These are phyloP conservation scores for Chelonoidis abingdonii DNA, from an alignment of 2,113 vertebrate genomes.

Conservation along the genomic window DNA sequence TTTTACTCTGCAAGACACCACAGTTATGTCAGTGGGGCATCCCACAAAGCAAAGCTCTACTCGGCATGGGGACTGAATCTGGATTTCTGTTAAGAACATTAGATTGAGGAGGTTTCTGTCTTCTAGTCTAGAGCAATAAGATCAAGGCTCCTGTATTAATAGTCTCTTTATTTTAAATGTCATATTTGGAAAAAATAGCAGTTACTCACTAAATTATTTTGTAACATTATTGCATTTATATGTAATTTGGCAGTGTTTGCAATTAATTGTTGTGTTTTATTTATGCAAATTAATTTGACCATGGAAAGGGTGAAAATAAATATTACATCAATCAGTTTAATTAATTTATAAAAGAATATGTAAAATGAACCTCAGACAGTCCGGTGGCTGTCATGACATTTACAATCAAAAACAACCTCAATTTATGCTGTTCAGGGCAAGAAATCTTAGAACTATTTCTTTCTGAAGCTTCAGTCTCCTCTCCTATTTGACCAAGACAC, in stretches of 20 bases:
- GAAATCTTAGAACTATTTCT: neutral
- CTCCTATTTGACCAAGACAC: neutral
- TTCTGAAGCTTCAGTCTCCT: neutral
- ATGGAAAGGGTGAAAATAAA: neutral
- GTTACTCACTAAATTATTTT: neutral
- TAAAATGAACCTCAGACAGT: neutral
- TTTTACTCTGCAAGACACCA: neutral
- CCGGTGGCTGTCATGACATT: neutral
- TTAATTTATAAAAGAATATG: neutral
- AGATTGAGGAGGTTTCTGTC: neutral
- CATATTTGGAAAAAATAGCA: neutral
- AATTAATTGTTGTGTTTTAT: neutral
- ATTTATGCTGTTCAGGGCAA: neutral
- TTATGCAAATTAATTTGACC: neutral
- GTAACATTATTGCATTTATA: neutral
- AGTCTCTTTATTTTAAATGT: neutral
- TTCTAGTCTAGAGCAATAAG: neutral
- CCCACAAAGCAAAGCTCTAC: neutral
- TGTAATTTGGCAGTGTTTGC: neutral
- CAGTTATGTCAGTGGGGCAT: neutral
- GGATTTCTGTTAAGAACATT: neutral
- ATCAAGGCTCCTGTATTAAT: neutral
- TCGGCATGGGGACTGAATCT: neutral
- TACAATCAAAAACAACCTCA: neutral
- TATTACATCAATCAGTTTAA: neutral